Evolutionary conservation across 2,797 vertebrate species (phyloP).

Genomic region (Characodon lateralis): DNA sequence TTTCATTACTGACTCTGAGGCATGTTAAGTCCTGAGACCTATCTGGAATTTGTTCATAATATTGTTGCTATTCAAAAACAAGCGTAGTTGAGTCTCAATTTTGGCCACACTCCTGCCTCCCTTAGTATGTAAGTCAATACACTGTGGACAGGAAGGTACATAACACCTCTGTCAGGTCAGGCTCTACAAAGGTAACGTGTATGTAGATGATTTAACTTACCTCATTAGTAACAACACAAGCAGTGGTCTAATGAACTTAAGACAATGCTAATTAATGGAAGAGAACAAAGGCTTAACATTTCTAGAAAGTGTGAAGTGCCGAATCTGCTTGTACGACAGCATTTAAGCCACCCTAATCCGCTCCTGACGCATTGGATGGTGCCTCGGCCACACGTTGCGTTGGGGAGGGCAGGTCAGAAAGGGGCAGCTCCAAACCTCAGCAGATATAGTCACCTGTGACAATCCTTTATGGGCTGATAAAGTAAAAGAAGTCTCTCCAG

Average conservation of each 20-base stretch:
- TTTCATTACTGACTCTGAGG: not conserved
- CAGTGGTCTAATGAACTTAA: constrained; percentile 96
- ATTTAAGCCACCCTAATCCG: constrained; percentile 86
- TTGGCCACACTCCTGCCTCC: constrained; percentile 27
- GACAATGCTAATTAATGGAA: constrained; percentile 96
- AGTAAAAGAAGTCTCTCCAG: constrained; percentile 88
- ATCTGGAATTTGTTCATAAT: not conserved
- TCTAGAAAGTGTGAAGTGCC: constrained; percentile 77
- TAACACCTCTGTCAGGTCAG: constrained; percentile 88
- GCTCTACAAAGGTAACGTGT: constrained; percentile 83
- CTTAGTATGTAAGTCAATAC: constrained; percentile 71
- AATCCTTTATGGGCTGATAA: constrained; percentile 91
- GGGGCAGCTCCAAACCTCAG: constrained; percentile 85
- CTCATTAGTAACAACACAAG: constrained; percentile 85
- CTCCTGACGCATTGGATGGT: constrained; percentile 75
- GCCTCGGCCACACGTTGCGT: constrained; percentile 63
- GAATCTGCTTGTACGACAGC: constrained; percentile 86
- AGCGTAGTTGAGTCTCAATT: constrained; percentile 8
- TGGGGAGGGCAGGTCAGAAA: constrained; percentile 68
- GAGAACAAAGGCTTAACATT: constrained; percentile 93
- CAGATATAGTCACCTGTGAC: constrained; percentile 92
- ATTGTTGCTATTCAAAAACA: not conserved
- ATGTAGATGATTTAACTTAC: constrained; percentile 83
- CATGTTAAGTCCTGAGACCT: not conserved
- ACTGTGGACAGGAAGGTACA: constrained; percentile 70